A percentile compares a stretch with the other conserved stretches of the same genome.
Evolutionary conservation across 2,113 vertebrate species (phyloP).

Genomic region (Desmodus rotundus): DNA sequence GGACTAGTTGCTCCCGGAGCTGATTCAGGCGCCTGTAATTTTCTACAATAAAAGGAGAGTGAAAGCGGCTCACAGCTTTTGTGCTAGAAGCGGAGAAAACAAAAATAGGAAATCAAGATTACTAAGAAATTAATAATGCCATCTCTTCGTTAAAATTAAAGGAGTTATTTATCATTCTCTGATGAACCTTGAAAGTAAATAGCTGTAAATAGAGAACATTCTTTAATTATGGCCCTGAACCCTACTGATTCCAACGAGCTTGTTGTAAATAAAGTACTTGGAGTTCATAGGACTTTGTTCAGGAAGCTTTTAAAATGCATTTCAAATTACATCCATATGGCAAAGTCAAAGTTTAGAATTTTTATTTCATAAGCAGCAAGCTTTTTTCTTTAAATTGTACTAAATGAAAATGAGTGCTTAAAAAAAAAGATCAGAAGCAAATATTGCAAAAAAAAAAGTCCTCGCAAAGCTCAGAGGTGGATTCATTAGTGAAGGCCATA

Average conservation of each 20-base stretch:
- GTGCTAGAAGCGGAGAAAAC: conserved; percentile 83
- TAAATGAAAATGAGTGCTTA: not conserved
- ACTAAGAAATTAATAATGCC: conserved; percentile 72
- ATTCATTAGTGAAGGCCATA: not conserved
- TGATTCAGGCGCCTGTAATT: conserved; percentile 87
- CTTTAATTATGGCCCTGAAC: conserved; percentile 24
- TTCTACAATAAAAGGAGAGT: conserved; percentile 91
- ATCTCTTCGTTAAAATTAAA: conserved; percentile 65
- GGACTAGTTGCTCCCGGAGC: conserved; percentile 92
- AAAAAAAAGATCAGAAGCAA: not conserved
- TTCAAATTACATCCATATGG: not conserved
- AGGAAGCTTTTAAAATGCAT: conserved; percentile 39
- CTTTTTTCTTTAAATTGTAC: not conserved
- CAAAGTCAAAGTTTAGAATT: not conserved
- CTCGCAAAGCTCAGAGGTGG: not conserved
- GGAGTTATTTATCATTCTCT: conserved; percentile 54
- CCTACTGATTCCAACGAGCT: not conserved
- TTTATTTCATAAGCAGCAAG: not conserved
- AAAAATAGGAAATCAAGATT: conserved; percentile 77
- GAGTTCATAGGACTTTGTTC: conserved; percentile 3
- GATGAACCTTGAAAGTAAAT: conserved; percentile 56
- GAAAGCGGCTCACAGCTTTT: conserved; percentile 93
- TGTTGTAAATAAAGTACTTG: not conserved
- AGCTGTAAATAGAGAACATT: not conserved
- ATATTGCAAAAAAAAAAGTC: not conserved